These are phyloP conservation scores for Muschampia plurimacula DNA, from an alignment of 2,888 invertebrate species.

Conservation along the genomic window DNA sequence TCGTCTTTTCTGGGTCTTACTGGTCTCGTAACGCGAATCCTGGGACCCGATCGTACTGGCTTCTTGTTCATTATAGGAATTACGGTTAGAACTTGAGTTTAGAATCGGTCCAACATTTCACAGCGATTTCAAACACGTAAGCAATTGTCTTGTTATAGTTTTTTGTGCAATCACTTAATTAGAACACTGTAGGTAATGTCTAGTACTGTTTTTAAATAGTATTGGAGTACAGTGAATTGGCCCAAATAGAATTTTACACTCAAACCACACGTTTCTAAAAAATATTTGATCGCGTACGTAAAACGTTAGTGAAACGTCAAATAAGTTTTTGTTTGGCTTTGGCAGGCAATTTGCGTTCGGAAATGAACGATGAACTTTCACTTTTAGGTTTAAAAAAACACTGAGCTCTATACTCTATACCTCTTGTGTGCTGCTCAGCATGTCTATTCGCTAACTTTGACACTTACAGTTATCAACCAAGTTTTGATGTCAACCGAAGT, in stretches of 20 bases:
- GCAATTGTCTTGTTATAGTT: not conserved
- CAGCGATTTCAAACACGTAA: conserved; percentile 21
- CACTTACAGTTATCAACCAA: too few species aligned
- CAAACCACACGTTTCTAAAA: conserved; percentile 1
- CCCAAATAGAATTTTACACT: not conserved
- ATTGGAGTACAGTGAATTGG: not conserved
- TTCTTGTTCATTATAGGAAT: conserved; percentile 70
- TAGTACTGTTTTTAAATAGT: not conserved
- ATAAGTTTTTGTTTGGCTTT: conserved; percentile 23
- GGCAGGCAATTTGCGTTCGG: conserved; percentile 14
- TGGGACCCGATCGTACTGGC: conserved; percentile 68
- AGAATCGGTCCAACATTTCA: not conserved
- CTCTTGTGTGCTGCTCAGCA: too few species aligned
- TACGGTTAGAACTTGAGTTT: not conserved
- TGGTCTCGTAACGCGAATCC: conserved; percentile 72
- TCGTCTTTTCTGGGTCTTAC: conserved; percentile 60
- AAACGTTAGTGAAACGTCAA: conserved; percentile 10
- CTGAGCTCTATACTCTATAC: not conserved
- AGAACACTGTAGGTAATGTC: not conserved
- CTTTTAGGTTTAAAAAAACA: not conserved
- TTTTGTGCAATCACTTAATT: not conserved
- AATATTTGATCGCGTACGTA: not conserved
- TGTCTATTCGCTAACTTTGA: too few species aligned
- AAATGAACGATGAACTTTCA: conserved; percentile 14
- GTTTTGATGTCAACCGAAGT: too few species aligned